Evolutionary conservation across 2,113 vertebrate genomes (phyloP), one percentile per base, ranked within the genome.

Genomic region (Syngnathus typhle): DNA sequence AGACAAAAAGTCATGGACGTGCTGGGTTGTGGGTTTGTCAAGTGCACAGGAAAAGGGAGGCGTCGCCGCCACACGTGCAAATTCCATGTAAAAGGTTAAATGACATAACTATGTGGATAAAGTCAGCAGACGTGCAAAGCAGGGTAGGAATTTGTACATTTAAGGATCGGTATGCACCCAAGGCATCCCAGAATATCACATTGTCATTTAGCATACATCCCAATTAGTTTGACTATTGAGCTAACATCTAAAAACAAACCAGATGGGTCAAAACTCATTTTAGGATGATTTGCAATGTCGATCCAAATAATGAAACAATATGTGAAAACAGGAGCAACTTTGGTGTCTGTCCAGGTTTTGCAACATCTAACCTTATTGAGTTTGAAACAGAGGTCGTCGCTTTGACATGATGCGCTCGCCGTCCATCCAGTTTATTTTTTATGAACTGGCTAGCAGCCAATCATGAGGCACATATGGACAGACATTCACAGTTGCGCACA

Each of bases 71-170:
- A 2, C 27, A 13, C 39, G 59, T 54, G 39, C 19, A 64, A 36
- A 55, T 51, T 59, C 54, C 59, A 37, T 47, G 41, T 39, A 27
- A 41, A 21, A 51, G n/a, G 21, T 0, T 16, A 23, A 55, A 37
- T 72, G 67, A 73, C 64, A 54, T 65, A 64, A 56, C n/a, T 21
- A 0, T 23, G 39, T 21, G n/a, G 27, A 13, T 23, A 32, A 56
- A 56, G 54, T 15, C 54, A 55, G 54, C 23, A 55, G 8, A 13
- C n/a, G 52, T 27, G 51, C 51, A 21, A 16, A 16, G 32, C 15
- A 27, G 21, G 39, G 39, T 3, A 12, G 13, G 12, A 43, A 39
- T 44, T 63, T 23, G 13, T 36, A 5, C 7, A 64, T 43, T 39
- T 19, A n/a, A 4, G 37, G 59, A 60, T 60, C 8, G 19, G 15